Conservation (phyloP, 2,113 vertebrate species). For the Odobenus rosmarus region DNA sequence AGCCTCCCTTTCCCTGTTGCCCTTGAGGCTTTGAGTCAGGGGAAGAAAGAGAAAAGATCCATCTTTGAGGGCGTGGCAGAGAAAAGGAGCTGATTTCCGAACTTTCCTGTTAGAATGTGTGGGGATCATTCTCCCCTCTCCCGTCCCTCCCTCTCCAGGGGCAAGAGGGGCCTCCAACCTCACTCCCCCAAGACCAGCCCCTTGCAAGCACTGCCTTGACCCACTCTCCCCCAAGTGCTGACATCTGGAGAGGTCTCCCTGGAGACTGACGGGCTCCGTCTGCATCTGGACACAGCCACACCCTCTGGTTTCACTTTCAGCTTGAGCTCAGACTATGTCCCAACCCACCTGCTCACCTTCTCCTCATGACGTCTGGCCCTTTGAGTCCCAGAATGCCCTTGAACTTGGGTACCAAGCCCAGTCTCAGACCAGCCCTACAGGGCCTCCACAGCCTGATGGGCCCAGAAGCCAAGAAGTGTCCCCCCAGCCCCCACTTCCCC, state of each 20-base stretch:
- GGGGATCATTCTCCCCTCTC: not conserved
- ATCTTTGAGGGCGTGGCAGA: not conserved
- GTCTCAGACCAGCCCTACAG: not conserved
- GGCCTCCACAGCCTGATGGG: not conserved
- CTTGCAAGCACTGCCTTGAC: not conserved
- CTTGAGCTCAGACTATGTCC: not conserved
- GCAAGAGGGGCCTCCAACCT: not conserved
- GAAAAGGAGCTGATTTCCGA: not conserved
- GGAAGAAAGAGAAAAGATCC: not conserved
- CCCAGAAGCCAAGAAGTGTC: not conserved
- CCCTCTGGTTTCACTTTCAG: slow-evolving; percentile 60
- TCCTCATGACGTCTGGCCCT: not conserved
- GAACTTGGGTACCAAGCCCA: not conserved
- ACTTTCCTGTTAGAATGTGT: not conserved
- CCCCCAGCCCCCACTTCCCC: not conserved
- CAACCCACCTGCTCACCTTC: not conserved
- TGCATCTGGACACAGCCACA: slow-evolving; percentile 46
- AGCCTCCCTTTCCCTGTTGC: not conserved
- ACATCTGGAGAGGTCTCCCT: not conserved
- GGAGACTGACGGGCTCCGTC: not conserved
- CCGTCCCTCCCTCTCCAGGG: not conserved
- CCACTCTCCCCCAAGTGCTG: not conserved
- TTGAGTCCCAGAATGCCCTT: not conserved
- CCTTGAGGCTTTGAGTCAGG: not conserved
- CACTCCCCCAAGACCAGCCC: not conserved